phyloP scores from a whole-genome alignment of 2,888 invertebrate genomes.

The Sinopyrophorus schimmeli region DNA sequence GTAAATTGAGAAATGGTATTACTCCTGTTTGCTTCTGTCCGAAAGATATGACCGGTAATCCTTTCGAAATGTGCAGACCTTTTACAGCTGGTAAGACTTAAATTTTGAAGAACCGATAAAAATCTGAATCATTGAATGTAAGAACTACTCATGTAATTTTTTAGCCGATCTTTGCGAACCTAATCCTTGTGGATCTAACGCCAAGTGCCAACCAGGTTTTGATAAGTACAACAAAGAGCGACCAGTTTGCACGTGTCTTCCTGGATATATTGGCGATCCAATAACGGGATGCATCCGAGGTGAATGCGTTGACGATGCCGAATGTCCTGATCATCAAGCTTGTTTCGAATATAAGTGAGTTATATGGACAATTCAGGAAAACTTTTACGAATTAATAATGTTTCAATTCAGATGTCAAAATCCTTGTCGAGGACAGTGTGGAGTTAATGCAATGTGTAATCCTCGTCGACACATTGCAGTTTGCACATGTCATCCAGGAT shows the following conservation, averaged over 20 bases:
- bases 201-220: slow-evolving; percentile 80
- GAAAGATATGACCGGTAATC: slow-evolving; percentile 84
- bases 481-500: slow-evolving; percentile 77
- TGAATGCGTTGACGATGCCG: slow-evolving; percentile 76
- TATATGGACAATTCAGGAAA: not conserved
- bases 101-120: not conserved
- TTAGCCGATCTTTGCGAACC: slow-evolving; percentile 81
- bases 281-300: slow-evolving; percentile 73
- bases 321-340: slow-evolving; percentile 74
- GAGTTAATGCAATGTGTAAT: slow-evolving; percentile 74
- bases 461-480: slow-evolving; percentile 78
- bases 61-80: slow-evolving; percentile 78
- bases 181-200: slow-evolving; percentile 83
- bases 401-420: slow-evolving; percentile 56
- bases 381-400: slow-evolving; percentile 14
- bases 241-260: slow-evolving; percentile 82
- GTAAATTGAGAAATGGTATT: slow-evolving; percentile 70
- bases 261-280: slow-evolving; percentile 79
- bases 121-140: not conserved
- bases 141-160: slow-evolving; percentile 27
- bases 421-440: slow-evolving; percentile 80
- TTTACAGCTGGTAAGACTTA: slow-evolving; percentile 70
- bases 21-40: slow-evolving; percentile 88
- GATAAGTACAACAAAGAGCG: slow-evolving; percentile 80
- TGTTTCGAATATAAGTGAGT: slow-evolving; percentile 76